Evolutionary conservation across 2,113 vertebrate genomes (phyloP).

Genomic region (Apeltes quadracus): DNA sequence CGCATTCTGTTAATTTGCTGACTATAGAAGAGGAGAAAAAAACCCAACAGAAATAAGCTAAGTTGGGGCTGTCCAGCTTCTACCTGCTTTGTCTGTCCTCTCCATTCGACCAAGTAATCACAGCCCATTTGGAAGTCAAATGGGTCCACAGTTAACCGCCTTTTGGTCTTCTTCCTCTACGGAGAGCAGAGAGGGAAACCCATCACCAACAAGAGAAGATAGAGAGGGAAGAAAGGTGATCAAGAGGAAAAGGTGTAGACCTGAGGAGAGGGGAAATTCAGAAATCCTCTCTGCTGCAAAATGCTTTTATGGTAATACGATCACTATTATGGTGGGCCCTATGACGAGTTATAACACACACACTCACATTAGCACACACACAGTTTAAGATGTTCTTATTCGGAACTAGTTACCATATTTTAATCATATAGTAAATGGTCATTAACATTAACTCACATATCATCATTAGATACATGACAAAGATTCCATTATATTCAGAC

Average conservation of each 20-base stretch:
- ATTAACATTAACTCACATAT: no score
- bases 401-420: no score
- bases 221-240: background rate
- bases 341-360: background rate
- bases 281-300: background rate
- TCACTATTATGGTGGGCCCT: background rate
- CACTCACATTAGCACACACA: background rate
- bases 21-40: background rate
- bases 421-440: no score
- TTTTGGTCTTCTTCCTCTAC: conserved; percentile 85
- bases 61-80: background rate
- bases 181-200: conserved; percentile 34
- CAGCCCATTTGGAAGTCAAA: conserved; percentile 85
- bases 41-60: background rate
- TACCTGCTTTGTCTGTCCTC: conserved; percentile 74
- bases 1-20: background rate
- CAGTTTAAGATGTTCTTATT: background rate
- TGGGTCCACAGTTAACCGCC: conserved; percentile 86
- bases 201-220: conserved; percentile 36
- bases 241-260: background rate
- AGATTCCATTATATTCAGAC: no score
- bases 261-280: background rate
- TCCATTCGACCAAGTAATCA: conserved; percentile 75
- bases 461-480: no score
- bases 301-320: background rate